Evolutionary conservation across 2,797 vertebrate species (phyloP).

Genomic region (Parauchenoglanis punctatus): DNA sequence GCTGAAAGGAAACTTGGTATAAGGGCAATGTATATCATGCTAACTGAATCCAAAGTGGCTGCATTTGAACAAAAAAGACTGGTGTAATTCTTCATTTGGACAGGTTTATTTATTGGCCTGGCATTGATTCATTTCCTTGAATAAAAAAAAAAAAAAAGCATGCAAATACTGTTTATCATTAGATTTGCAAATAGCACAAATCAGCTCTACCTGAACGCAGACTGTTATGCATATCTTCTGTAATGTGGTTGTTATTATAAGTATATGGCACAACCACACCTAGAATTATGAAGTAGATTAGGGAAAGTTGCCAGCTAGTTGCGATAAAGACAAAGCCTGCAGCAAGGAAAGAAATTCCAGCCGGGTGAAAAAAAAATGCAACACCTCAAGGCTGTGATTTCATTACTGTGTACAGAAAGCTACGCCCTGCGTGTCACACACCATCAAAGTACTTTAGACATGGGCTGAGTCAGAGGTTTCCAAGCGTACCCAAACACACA

Average conservation of each 20-base stretch:
- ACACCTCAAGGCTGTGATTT: slow-evolving; percentile 51
- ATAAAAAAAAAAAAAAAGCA: not conserved
- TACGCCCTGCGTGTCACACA: slow-evolving; percentile 50
- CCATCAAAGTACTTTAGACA: slow-evolving; percentile 12
- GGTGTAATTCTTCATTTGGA: not conserved
- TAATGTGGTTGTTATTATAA: not conserved
- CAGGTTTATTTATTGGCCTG: not conserved
- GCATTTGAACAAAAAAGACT: not conserved
- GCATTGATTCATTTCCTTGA: not conserved
- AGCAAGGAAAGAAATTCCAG: slow-evolving; percentile 42
- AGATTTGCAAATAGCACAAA: not conserved
- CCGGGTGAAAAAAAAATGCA: slow-evolving; percentile 17
- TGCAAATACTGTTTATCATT: not conserved
- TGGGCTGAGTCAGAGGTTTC: slow-evolving; percentile 47
- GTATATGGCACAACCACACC: slow-evolving; percentile 40
- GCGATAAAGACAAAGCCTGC: slow-evolving; percentile 25
- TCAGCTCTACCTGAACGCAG: not conserved
- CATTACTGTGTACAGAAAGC: slow-evolving; percentile 22
- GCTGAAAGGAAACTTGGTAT: not conserved
- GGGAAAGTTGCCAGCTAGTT: slow-evolving; percentile 28
- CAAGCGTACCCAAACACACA: slow-evolving; percentile 45
- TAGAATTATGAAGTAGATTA: slow-evolving; percentile 13
- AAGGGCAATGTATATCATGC: not conserved
- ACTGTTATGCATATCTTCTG: not conserved
- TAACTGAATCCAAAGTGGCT: not conserved